These are phyloP conservation scores for Myodes glareolus DNA, from an alignment of 2,113 vertebrate species.

Conservation along the genomic window DNA sequence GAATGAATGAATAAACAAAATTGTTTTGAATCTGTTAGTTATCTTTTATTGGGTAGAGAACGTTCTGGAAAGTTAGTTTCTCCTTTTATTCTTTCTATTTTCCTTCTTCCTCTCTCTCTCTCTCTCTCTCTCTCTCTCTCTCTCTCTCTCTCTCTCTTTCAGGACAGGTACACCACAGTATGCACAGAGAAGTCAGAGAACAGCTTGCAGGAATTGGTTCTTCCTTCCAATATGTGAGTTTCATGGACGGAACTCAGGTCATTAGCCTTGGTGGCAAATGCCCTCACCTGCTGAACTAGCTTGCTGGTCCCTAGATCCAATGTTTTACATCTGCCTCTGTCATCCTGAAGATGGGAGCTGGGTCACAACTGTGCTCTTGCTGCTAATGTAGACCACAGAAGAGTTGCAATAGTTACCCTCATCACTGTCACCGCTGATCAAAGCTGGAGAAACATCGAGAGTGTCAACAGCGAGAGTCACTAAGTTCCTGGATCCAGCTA, in stretches of 20 bases:
- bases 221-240: background rate
- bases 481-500: background rate
- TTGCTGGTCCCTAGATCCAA: background rate
- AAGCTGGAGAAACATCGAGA: background rate
- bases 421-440: background rate
- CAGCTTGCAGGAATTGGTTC: background rate
- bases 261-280: background rate
- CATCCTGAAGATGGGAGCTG: background rate
- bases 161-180: background rate
- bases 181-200: background rate
- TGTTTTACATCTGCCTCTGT: background rate
- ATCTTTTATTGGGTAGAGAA: too few species aligned
- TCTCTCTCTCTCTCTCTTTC: background rate
- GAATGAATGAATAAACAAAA: background rate
- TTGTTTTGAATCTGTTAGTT: too few species aligned
- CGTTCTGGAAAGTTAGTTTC: too few species aligned
- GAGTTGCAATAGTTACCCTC: background rate
- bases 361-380: background rate
- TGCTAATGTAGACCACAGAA: background rate
- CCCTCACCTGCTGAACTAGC: background rate
- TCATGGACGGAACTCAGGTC: background rate
- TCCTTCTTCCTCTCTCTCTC: too few species aligned
- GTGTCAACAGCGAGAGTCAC: background rate
- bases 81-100: too few species aligned
- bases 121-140: background rate